These are phyloP conservation scores for Sprattus sprattus DNA, from an alignment of 2,113 vertebrate genomes.

Conservation along the genomic window DNA sequence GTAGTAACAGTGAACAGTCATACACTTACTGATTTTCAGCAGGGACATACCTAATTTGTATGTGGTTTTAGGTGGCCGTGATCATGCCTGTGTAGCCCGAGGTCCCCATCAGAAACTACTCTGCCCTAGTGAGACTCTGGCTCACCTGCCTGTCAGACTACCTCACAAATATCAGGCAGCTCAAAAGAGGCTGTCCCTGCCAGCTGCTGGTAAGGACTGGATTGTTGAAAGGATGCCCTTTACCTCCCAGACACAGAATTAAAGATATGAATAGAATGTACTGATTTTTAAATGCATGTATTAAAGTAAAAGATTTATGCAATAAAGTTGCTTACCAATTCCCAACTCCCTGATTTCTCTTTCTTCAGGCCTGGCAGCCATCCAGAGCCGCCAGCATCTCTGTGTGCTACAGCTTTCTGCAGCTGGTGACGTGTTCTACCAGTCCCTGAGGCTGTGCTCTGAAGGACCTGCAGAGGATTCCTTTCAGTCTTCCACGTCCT, in stretches of 20 bases:
- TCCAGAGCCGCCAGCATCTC: conserved; percentile 41
- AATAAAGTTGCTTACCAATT: too few relatives aligned
- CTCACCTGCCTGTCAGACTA: conserved; percentile 67
- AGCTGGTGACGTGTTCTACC: conserved; percentile 84
- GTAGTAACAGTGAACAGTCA: not conserved
- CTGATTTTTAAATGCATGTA: not conserved
- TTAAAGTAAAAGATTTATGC: too few relatives aligned
- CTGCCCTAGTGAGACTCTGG: conserved; percentile 64
- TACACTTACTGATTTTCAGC: too few relatives aligned
- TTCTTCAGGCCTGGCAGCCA: conserved; percentile 70
- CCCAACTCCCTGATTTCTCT: not conserved
- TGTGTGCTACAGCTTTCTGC: conserved; percentile 80
- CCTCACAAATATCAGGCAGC: conserved; percentile 64
- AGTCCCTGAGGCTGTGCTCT: conserved; percentile 61
- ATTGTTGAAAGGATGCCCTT: not conserved
- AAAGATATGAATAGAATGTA: not conserved
- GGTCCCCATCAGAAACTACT: conserved; percentile 75
- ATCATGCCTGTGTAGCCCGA: conserved; percentile 52
- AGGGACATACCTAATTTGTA: not conserved
- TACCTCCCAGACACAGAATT: not conserved
- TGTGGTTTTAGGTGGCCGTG: conserved; percentile 63
- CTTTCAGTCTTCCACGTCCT: not conserved
- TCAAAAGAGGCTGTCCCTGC: conserved; percentile 62
- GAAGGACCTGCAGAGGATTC: not conserved
- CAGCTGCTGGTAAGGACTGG: conserved; percentile 67